These are phyloP conservation scores for Colistium nudipinnis DNA, from an alignment of 2,113 vertebrate genomes.

Conservation along the genomic window DNA sequence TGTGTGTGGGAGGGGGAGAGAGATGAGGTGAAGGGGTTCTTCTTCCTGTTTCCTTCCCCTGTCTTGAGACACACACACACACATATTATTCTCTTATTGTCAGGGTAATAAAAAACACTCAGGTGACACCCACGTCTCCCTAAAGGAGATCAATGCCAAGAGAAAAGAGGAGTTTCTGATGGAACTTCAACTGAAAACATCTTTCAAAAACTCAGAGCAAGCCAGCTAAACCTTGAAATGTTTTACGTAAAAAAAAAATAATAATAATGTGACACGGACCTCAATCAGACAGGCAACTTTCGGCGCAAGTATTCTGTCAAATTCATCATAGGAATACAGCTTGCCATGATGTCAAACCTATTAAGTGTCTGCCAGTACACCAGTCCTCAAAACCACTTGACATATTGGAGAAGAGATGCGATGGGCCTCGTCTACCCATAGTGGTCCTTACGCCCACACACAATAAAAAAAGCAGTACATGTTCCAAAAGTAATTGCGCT, in stretches of 20 bases:
- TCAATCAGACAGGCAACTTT: background rate
- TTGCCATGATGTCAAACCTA: conserved; percentile 4
- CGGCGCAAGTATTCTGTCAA: background rate
- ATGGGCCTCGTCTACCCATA: background rate
- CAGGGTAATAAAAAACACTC: conserved; percentile 33
- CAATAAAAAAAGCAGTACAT: background rate
- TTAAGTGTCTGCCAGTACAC: conserved; percentile 1
- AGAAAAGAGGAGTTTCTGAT: conserved; percentile 29
- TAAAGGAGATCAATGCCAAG: conserved; percentile 38
- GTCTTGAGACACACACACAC: conserved; percentile 31
- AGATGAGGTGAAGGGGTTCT: conserved; percentile 48
- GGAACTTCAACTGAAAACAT: conserved; percentile 46
- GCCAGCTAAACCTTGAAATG: conserved; percentile 28
- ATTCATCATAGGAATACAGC: conserved; percentile 1
- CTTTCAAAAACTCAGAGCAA: conserved; percentile 36
- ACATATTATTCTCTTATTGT: conserved; percentile 15
- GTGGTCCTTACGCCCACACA: conserved; percentile 2
- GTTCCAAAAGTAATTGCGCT: conserved; percentile 18
- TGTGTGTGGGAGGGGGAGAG: conserved; percentile 42
- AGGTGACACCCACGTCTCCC: conserved; percentile 41
- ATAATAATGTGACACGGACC: background rate
- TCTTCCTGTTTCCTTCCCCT: conserved; percentile 15
- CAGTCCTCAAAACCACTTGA: background rate
- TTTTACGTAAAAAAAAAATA: background rate
- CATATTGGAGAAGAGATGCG: background rate